A percentile compares a stretch with the other conserved stretches of the same genome.
phyloP scores from a whole-genome alignment of 30 jellyfish, hydroid and myxozoan genomes.

The Aurelia aurita region DNA sequence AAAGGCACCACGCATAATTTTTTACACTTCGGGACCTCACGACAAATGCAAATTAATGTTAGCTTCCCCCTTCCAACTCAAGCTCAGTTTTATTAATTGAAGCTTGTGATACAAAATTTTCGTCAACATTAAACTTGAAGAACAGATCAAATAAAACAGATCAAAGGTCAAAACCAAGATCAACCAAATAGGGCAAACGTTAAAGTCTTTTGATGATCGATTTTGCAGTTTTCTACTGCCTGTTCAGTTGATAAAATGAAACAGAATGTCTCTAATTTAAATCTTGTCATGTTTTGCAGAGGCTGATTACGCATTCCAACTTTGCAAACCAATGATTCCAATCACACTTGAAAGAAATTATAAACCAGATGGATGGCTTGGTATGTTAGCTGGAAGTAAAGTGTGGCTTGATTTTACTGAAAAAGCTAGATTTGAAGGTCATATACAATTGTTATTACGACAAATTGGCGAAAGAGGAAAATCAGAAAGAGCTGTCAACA shows the following conservation, averaged over 20 bases:
- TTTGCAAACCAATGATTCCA: slow-evolving; percentile 88
- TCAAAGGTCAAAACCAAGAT: too few relatives aligned
- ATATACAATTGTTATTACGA: slow-evolving; percentile 45
- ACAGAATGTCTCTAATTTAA: background rate
- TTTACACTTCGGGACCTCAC: too few relatives aligned
- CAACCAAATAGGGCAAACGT: too few relatives aligned
- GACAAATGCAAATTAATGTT: too few relatives aligned
- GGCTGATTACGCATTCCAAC: slow-evolving; percentile 80
- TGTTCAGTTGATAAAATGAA: too few relatives aligned
- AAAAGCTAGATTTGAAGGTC: slow-evolving; percentile 65
- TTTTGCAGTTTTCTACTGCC: background rate
- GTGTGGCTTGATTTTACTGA: slow-evolving; percentile 74
- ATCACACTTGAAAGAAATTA: slow-evolving; percentile 62
- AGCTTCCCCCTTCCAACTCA: too few relatives aligned
- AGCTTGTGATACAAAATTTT: too few relatives aligned
- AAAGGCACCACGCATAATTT: too few relatives aligned
- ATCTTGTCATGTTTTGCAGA: slow-evolving; percentile 21
- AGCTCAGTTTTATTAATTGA: too few relatives aligned
- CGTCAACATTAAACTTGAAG: too few relatives aligned
- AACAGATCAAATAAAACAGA: too few relatives aligned
- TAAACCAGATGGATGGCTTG: slow-evolving; percentile 94
- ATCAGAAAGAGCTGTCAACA: slow-evolving; percentile 35
- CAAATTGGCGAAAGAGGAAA: slow-evolving; percentile 71
- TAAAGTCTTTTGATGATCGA: too few relatives aligned
- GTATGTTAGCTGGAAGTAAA: slow-evolving; percentile 64